Conservation (phyloP, 2,113 vertebrate species). For the Grammomys surdaster region DNA sequence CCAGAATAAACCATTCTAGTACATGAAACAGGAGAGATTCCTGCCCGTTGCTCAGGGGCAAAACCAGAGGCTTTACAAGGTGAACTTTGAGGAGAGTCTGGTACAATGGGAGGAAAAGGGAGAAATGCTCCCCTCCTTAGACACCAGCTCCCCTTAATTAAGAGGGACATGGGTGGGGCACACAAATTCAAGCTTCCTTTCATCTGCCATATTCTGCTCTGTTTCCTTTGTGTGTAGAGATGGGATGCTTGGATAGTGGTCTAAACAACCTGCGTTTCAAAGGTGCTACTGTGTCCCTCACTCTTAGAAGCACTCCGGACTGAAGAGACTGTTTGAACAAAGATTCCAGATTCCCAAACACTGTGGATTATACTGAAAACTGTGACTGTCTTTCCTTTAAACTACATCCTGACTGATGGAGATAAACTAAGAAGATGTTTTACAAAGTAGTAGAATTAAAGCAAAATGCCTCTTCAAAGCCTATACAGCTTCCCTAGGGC, state of each 20-base stretch:
- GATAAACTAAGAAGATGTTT: not conserved
- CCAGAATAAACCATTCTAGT: not conserved
- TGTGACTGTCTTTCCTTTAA: slow-evolving; percentile 33
- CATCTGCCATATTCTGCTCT: not conserved
- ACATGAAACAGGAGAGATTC: not conserved
- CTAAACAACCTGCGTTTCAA: not conserved
- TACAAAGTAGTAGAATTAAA: not conserved
- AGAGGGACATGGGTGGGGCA: not conserved
- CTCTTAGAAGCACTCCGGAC: not conserved
- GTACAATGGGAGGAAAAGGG: rapidly evolving
- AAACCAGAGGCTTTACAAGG: too few species aligned
- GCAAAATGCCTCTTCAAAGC: not conserved
- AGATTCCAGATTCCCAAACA: slow-evolving; percentile 31
- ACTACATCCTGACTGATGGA: not conserved
- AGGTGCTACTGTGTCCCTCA: slow-evolving; percentile 28
- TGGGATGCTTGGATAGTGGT: not conserved
- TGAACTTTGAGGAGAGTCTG: not conserved
- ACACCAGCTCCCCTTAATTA: not conserved
- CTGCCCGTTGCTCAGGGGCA: not conserved
- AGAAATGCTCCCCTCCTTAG: not conserved
- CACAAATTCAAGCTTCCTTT: not conserved
- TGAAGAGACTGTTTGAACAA: not conserved
- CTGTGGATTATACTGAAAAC: slow-evolving; percentile 17
- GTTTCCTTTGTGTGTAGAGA: not conserved
- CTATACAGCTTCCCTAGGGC: not conserved